Evolutionary conservation across 1,140 invertebrate species (phyloP), one percentile per base, ranked within the genome.

Genomic region (Dinothrombium tinctorium): DNA sequence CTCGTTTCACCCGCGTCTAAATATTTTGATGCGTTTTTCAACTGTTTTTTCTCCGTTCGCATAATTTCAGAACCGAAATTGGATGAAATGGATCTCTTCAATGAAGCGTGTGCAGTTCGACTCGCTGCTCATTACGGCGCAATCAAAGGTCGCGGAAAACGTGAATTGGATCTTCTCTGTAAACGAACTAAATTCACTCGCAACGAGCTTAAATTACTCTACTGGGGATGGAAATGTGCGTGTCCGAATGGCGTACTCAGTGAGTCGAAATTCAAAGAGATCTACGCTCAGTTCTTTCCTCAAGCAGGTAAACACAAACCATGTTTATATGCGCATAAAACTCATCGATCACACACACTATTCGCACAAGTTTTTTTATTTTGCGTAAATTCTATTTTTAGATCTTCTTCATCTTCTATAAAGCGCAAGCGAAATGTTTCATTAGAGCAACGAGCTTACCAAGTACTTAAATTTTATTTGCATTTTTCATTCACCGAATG

Each of bases 231-330:
- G 49, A 68, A 68, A 51, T 64, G 68, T 55, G 65, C 67, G 56
- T 89, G 82, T 59, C 83, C 82, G 0, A 77, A 76, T 19, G 83
- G 83, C 7, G 69, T 83, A 45, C 78, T 89, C 24, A 78, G 81
- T 52, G 81, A 89, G 54, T 79, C 86, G 32, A 73, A 75, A 9
- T 90, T 90, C 62, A 86, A 84, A 58, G 69, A 79, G 46, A 86
- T 90, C 46, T 89, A 86, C 60, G 73, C 74, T 0, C 81, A 86
- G 57, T 89, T 87, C 60, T 87, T 89, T 56, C 83, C 83, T 0
- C 76, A 84, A 59, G 82, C 82, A 57, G 82, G 81, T 87, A 62
- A 69, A 69, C 7, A 8, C 15, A 22, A 32, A 21, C 33, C 21
- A 6, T 35, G 14, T 21, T 32, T 86, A 41, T 63, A 68, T 40